phyloP scores from a whole-genome alignment of 1,140 invertebrate genomes.

The Pristionchus pacificus region DNA sequence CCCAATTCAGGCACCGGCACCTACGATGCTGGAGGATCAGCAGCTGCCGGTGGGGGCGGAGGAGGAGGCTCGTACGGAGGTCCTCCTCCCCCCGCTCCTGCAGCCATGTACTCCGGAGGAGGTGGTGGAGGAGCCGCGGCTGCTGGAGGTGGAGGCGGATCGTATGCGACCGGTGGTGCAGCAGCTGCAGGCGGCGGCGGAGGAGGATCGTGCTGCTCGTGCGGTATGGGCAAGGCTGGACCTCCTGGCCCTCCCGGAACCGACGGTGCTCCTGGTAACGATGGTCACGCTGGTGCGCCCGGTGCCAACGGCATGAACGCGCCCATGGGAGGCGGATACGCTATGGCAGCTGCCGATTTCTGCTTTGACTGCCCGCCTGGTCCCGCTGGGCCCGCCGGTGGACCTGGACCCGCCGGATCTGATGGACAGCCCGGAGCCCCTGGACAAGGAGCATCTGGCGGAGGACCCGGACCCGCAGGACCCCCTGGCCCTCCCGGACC shows the following conservation, averaged over 20 bases:
- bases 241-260: conserved; percentile 21
- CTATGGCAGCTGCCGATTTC: conserved; percentile 14
- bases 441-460: conserved; percentile 14
- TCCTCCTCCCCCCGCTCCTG: too few species aligned
- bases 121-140: background rate
- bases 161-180: too few species aligned
- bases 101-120: too few species aligned
- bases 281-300: conserved; percentile 19
- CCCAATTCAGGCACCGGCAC: background rate
- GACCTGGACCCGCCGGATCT: conserved; percentile 19
- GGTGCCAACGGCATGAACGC: conserved; percentile 24
- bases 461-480: conserved; percentile 21
- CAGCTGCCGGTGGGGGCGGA: too few species aligned
- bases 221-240: conserved; percentile 21
- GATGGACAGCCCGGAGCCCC: conserved; percentile 16
- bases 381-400: conserved; percentile 23
- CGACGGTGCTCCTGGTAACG: conserved; percentile 13
- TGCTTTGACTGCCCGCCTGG: conserved; percentile 28
- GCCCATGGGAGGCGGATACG: conserved; percentile 5
- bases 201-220: conserved; percentile 14
- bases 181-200: background rate
- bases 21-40: background rate
- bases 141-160: too few species aligned
- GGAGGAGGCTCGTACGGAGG: too few species aligned
- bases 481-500: conserved; percentile 21